phyloP scores from a whole-genome alignment of 1,140 invertebrate species.

The Drosophila persimilis region DNA sequence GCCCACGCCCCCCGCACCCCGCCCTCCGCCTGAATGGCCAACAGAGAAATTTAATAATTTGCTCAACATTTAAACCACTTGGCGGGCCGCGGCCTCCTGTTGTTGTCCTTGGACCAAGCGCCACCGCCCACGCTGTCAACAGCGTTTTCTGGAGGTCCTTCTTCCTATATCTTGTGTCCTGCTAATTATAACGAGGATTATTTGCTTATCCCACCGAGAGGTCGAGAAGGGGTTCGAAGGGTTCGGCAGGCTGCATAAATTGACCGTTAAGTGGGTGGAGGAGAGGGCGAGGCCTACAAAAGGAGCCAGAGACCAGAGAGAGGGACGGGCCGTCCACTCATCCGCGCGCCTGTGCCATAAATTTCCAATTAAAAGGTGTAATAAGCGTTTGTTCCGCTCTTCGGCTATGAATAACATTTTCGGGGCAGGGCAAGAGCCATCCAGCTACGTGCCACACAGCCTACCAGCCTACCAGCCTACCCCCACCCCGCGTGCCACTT shows the following conservation, averaged over 20 bases:
- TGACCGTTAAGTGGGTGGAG: not conserved
- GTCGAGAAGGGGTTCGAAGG: too few species aligned
- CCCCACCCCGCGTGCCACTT: slow-evolving; percentile 3
- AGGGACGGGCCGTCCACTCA: not conserved
- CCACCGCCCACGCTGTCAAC: slow-evolving; percentile 37
- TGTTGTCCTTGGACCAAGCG: slow-evolving; percentile 17
- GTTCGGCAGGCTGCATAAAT: slow-evolving; percentile 40
- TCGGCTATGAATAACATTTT: slow-evolving; percentile 61
- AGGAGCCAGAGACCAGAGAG: not conserved
- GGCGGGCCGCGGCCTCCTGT: slow-evolving; percentile 29
- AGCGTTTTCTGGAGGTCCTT: slow-evolving; percentile 36
- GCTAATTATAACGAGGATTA: slow-evolving; percentile 70
- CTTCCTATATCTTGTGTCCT: slow-evolving; percentile 47
- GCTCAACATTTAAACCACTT: slow-evolving; percentile 69
- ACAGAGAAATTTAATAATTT: slow-evolving; percentile 67
- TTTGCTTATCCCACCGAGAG: slow-evolving; percentile 58
- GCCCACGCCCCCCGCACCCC: not conserved
- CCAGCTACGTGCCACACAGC: not conserved
- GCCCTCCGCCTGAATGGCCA: not conserved
- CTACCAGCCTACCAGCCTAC: not conserved
- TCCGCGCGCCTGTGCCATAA: slow-evolving; percentile 42
- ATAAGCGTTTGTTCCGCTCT: slow-evolving; percentile 66
- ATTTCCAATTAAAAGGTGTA: slow-evolving; percentile 70
- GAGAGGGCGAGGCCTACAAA: not conserved
- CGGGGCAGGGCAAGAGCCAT: slow-evolving; percentile 1